Evolutionary conservation across 2,888 invertebrate species (phyloP).

Genomic region (Napeogenes sylphis): DNA sequence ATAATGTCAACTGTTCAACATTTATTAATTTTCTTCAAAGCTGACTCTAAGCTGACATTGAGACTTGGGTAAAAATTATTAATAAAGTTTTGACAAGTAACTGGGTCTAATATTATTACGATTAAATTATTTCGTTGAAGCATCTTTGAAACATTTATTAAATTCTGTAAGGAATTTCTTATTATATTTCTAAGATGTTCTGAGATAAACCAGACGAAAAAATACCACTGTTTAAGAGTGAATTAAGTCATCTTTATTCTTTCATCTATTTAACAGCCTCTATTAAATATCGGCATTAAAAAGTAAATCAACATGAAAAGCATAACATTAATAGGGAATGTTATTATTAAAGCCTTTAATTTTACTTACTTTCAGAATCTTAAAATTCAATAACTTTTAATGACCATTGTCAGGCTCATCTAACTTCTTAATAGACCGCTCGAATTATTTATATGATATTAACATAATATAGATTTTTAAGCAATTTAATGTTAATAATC

Average conservation of each 20-base stretch:
- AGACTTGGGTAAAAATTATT: neutral
- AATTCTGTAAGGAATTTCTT: neutral
- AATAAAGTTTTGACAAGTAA: neutral
- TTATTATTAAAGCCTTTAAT: conserved; percentile 50
- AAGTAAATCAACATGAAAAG: conserved; percentile 21
- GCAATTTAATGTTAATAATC: conserved; percentile 40
- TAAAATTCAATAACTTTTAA: conserved; percentile 34
- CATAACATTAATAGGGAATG: conserved; percentile 48
- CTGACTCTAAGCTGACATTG: neutral
- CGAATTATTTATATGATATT: conserved; percentile 46
- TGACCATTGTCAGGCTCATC: conserved; percentile 26
- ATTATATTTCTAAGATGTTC: neutral
- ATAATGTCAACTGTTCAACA: neutral
- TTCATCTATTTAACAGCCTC: conserved; percentile 26
- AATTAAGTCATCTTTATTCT: neutral
- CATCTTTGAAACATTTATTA: neutral
- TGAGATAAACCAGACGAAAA: neutral
- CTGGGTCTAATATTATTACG: neutral
- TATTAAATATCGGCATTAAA: conserved; percentile 35
- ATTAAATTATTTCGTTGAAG: neutral
- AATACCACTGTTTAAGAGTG: neutral
- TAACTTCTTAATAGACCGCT: too few relatives aligned
- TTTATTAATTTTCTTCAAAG: neutral
- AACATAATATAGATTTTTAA: conserved; percentile 53
- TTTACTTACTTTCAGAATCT: conserved; percentile 44